phyloP scores from a whole-genome alignment of 1,140 invertebrate genomes.

The Nasonia vitripennis region DNA sequence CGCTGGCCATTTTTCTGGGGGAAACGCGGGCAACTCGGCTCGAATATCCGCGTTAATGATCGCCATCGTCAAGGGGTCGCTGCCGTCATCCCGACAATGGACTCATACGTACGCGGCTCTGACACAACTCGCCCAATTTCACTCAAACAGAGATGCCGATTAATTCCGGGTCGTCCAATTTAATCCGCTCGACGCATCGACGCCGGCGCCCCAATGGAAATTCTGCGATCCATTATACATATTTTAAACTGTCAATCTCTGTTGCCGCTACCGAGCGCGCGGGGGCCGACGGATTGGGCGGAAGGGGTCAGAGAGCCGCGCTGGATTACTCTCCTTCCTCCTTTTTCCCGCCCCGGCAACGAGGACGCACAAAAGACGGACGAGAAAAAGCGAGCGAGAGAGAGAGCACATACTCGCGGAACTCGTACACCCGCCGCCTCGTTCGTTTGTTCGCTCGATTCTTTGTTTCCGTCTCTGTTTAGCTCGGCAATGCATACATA shows the following conservation, averaged over 20 bases:
- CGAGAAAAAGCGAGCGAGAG: conserved; percentile 2
- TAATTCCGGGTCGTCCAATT: conserved; percentile 75
- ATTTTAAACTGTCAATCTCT: conserved; percentile 76
- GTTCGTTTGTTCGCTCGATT: neutral
- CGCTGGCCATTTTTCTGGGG: conserved; percentile 23
- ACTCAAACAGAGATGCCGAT: conserved; percentile 76
- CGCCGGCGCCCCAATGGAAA: conserved; percentile 55
- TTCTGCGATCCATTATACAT: conserved; percentile 71
- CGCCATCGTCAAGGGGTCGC: neutral
- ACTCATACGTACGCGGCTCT: conserved; percentile 2
- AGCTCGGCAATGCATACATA: neutral
- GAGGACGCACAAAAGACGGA: conserved; percentile 60
- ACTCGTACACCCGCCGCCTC: neutral
- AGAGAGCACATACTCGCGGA: neutral
- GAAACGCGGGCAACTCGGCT: neutral
- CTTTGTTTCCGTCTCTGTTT: conserved; percentile 15
- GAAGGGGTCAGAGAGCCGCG: conserved; percentile 64
- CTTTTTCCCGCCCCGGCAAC: conserved; percentile 51
- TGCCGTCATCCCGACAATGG: neutral
- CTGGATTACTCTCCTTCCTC: conserved; percentile 60
- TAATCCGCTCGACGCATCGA: conserved; percentile 66
- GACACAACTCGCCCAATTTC: conserved; percentile 72
- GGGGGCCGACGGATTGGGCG: conserved; percentile 65
- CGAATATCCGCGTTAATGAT: conserved; percentile 19
- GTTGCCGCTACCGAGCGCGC: conserved; percentile 58